Conservation (phyloP, 2,113 vertebrate genomes). For the Psittacus erithacus region DNA sequence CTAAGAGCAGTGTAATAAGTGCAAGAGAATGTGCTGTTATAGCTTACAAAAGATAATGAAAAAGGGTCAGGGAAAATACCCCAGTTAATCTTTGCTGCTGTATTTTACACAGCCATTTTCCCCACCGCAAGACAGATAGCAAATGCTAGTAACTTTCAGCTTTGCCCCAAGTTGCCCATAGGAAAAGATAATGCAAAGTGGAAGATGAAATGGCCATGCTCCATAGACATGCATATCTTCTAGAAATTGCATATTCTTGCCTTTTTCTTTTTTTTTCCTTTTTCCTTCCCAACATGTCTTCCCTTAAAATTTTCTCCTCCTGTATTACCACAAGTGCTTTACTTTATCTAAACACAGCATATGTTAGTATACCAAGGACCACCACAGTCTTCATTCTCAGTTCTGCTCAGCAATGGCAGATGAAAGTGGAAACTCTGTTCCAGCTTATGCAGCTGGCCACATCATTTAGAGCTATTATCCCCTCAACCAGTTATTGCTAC, state of each 20-base stretch:
- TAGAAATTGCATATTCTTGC: not conserved
- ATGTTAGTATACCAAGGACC: not conserved
- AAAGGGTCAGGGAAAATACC: not conserved
- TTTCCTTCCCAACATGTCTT: not conserved
- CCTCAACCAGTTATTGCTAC: not conserved
- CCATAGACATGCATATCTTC: not conserved
- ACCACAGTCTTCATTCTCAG: not conserved
- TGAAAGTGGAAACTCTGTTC: not conserved
- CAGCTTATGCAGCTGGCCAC: not conserved
- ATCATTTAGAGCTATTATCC: not conserved
- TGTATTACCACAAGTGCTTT: not conserved
- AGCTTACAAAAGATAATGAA: constrained; percentile 2
- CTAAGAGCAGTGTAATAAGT: not conserved
- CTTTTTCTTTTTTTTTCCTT: not conserved
- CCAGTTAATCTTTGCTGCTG: not conserved
- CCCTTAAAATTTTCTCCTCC: not conserved
- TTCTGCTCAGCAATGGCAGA: not conserved
- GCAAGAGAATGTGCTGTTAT: not conserved
- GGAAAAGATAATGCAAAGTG: not conserved
- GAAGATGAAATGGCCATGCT: not conserved
- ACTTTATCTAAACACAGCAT: not conserved
- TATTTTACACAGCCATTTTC: not conserved
- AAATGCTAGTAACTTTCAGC: not conserved
- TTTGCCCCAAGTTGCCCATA: not conserved
- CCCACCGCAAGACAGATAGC: not conserved